Evolutionary conservation across 2,888 invertebrate species (phyloP).

Genomic region (Toxonevra muliebris): DNA sequence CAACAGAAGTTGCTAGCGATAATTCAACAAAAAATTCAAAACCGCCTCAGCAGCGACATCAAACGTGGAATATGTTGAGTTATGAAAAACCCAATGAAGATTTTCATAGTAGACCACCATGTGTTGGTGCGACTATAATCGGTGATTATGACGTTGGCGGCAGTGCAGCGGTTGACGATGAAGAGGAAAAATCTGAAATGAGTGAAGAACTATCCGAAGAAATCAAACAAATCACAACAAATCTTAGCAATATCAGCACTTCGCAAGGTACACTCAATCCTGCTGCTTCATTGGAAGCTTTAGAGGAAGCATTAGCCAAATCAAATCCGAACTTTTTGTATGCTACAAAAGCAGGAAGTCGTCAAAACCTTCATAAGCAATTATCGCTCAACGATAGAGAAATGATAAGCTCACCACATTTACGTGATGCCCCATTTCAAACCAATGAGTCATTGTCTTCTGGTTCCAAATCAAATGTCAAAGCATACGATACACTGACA

Average conservation of each 20-base stretch:
- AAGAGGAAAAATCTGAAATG: constrained; percentile 29
- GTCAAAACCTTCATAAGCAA: constrained; percentile 44
- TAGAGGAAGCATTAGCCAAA: constrained; percentile 52
- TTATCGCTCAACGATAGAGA: constrained; percentile 11
- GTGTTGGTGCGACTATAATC: too few relatives aligned
- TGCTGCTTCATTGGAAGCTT: constrained; percentile 56
- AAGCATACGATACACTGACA: background rate
- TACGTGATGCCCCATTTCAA: too few relatives aligned
- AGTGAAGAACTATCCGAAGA: constrained; percentile 33
- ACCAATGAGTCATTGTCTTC: constrained; percentile 47
- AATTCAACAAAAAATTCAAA: too few relatives aligned
- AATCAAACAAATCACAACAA: constrained; percentile 33
- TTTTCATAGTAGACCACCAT: too few relatives aligned
- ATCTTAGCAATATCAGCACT: background rate
- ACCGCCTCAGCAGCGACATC: too few relatives aligned
- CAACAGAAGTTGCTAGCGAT: constrained; percentile 22
- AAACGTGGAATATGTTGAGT: too few relatives aligned
- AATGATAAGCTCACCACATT: constrained; percentile 44
- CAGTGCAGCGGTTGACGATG: constrained; percentile 16
- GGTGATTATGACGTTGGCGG: background rate
- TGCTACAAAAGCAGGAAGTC: constrained; percentile 41
- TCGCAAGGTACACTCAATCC: constrained; percentile 47
- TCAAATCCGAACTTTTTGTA: constrained; percentile 54
- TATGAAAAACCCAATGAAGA: too few relatives aligned
- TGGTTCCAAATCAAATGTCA: constrained; percentile 32